Percentiles rank a stretch among this genome's conserved stretches.
Evolutionary conservation across 1,140 invertebrate species (phyloP).

Genomic region (Bombus sylvicola): DNA sequence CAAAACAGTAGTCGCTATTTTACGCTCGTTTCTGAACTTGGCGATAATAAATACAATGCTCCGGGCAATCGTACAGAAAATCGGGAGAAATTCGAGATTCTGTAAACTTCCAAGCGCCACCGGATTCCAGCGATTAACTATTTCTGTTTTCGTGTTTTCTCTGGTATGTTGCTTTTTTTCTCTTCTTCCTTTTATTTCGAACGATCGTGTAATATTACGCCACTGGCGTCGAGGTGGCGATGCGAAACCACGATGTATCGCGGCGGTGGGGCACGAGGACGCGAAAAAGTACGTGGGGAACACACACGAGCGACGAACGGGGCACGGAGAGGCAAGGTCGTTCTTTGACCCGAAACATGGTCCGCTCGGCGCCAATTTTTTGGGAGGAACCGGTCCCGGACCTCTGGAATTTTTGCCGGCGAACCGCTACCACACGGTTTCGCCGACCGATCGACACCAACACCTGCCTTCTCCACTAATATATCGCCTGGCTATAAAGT

Average conservation of each 20-base stretch:
- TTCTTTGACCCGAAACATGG: slow-evolving; percentile 80
- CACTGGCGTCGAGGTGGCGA: slow-evolving; percentile 55
- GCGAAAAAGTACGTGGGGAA: slow-evolving; percentile 56
- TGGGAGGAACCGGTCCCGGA: slow-evolving; percentile 75
- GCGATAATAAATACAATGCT: neutral
- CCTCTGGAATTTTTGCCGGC: slow-evolving; percentile 68
- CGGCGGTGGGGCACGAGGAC: slow-evolving; percentile 58
- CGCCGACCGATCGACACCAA: slow-evolving; percentile 47
- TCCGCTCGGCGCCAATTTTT: slow-evolving; percentile 79
- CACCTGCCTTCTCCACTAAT: slow-evolving; percentile 50
- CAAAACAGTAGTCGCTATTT: too few species aligned
- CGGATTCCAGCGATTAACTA: slow-evolving; percentile 3
- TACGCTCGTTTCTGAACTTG: too few species aligned
- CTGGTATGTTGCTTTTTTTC: neutral
- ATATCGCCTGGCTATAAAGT: slow-evolving; percentile 43
- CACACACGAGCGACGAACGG: slow-evolving; percentile 39
- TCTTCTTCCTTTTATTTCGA: neutral
- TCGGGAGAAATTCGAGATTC: neutral
- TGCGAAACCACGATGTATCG: slow-evolving; percentile 34
- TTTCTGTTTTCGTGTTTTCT: neutral
- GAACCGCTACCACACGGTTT: slow-evolving; percentile 33
- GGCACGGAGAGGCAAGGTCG: slow-evolving; percentile 78
- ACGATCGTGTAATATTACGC: slow-evolving; percentile 49
- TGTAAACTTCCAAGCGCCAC: slow-evolving; percentile 26
- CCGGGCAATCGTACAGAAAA: too few species aligned